Evolutionary conservation across 2,797 vertebrate species (phyloP), one percentile per base, ranked within the genome.

Genomic region (Pteronotus mesoamericanus): DNA sequence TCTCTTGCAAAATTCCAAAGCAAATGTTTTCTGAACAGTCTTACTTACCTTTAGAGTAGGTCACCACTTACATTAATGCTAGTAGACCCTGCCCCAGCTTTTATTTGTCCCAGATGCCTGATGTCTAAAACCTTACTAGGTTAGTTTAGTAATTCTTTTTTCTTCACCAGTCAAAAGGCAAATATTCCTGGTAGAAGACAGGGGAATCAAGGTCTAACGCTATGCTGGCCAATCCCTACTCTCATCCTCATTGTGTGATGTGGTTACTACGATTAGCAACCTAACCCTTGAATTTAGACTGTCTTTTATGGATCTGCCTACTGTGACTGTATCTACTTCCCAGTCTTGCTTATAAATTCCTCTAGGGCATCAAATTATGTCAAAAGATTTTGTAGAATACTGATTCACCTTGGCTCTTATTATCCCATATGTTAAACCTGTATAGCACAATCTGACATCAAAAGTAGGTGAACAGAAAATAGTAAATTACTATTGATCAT

Each of bases 101-200:
- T 96, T 82, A 85, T 94, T 96, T 96, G 82, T 59, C 34, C 66
- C 88, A 95, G 86, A 64, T 88, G 88, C 83, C 51, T 93, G 37
- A 93, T 94, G 55, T 84, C 21, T 85, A 92, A 95, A 93, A 86
- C 7, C 18, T 69, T 75, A 66, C 39, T 29, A 71, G 26, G 15
- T 64, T 46, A 24, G 14, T 9, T 61, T 69, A 91, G 42, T 53
- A 42, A 42, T 57, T 6, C 44, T 87, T 68, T 86, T 72, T 92
- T 68, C 37, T 95, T 94, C 42, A 21, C 75, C 15, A 77, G 53
- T 19, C 78, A 66, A 84, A 95, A 95, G n/a, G 21, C 53, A 87
- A 84, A 94, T 66, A 91, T 44, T 12, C 37, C 8, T 88, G 21
- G 34, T 79, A 10, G 34, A 72, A 22, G 59, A 69, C 15, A 90